These are phyloP conservation scores for Phymastichus coffea DNA, from an alignment of 1,140 invertebrate species.

Conservation along the genomic window DNA sequence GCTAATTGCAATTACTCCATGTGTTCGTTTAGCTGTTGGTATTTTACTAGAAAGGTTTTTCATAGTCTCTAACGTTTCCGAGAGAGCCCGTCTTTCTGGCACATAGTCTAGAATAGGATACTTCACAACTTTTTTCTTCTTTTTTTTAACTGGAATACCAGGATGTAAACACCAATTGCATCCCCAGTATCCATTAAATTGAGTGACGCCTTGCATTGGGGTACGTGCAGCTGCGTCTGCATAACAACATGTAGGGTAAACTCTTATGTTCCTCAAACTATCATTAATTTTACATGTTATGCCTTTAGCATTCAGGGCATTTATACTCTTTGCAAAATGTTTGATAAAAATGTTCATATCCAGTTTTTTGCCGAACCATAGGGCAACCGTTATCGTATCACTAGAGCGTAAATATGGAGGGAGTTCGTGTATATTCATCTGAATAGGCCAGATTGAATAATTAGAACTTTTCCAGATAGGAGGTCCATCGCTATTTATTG, in stretches of 20 bases:
- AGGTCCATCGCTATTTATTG: neutral
- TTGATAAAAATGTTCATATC: neutral
- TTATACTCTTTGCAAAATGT: neutral
- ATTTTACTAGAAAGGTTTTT: neutral
- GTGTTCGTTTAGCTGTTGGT: neutral
- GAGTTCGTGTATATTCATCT: neutral
- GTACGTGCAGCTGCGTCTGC: neutral
- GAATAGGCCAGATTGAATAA: neutral
- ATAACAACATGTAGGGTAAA: neutral
- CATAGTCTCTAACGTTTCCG: neutral
- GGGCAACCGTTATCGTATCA: neutral
- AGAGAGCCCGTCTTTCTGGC: neutral
- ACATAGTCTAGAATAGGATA: neutral
- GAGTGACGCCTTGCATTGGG: neutral
- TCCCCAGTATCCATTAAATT: neutral
- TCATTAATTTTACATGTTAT: neutral
- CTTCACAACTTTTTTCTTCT: neutral
- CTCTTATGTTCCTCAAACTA: neutral
- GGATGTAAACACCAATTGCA: conserved; percentile 5
- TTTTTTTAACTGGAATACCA: neutral
- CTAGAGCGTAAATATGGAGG: neutral
- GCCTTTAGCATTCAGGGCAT: neutral
- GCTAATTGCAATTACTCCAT: neutral
- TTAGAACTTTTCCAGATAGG: neutral
- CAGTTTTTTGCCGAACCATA: conserved; percentile 1